Conservation (phyloP, 2,888 invertebrate species). For the Ommatoiulus sabulosus region DNA sequence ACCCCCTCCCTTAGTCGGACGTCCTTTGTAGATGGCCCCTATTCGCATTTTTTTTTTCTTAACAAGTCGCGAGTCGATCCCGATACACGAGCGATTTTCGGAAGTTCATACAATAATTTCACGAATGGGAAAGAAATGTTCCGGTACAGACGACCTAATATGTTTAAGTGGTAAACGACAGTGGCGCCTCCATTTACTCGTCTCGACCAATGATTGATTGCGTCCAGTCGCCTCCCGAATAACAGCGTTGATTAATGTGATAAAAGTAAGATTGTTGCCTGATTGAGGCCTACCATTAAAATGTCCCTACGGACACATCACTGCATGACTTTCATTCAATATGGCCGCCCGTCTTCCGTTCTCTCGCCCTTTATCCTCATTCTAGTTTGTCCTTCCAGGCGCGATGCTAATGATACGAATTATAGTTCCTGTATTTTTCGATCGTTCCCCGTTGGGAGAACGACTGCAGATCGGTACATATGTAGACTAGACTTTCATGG, state of each 20-base stretch:
- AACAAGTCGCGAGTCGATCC: too few species aligned
- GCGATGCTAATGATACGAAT: neutral
- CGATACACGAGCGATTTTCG: too few species aligned
- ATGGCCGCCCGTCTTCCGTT: neutral
- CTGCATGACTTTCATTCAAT: neutral
- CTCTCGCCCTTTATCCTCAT: neutral
- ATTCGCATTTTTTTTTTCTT: too few species aligned
- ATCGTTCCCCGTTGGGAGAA: neutral
- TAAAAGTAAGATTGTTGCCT: neutral
- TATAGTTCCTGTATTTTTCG: neutral
- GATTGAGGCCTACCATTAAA: constrained; percentile 38
- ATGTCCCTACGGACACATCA: constrained; percentile 36
- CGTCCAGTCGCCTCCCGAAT: constrained; percentile 14
- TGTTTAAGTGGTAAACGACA: neutral
- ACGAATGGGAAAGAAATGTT: too few species aligned
- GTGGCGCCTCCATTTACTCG: constrained; percentile 16
- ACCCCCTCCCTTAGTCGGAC: too few species aligned
- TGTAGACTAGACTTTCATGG: too few species aligned
- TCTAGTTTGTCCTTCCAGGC: neutral
- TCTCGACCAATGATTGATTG: neutral
- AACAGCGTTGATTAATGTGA: constrained; percentile 30
- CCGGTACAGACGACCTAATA: neutral
- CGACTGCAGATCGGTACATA: too few species aligned
- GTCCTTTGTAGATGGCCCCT: too few species aligned
- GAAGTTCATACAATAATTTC: too few species aligned